Percentiles rank a stretch among this genome's conserved stretches.
These are phyloP conservation scores for Zhuqinia jingwanae DNA, from an alignment of 2,888 invertebrate genomes.

Conservation along the genomic window DNA sequence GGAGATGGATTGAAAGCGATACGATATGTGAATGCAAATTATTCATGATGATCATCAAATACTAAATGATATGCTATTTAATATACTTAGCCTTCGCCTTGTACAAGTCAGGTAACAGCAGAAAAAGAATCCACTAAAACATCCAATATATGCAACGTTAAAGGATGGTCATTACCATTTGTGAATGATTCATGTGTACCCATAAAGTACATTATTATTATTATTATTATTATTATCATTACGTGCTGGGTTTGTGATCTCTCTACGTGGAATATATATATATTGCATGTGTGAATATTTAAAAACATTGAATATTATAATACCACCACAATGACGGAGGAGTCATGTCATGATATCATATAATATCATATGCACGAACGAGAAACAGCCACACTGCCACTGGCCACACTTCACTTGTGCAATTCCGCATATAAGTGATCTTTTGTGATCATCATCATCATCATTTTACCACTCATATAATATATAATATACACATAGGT, in stretches of 20 bases:
- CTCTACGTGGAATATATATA: slow-evolving; percentile 11
- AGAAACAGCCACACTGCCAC: slow-evolving; percentile 60
- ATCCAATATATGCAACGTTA: slow-evolving; percentile 9
- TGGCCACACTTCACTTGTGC: slow-evolving; percentile 58
- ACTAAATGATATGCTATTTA: slow-evolving; percentile 42
- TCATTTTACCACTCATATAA: slow-evolving; percentile 9
- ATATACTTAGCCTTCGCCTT: slow-evolving; percentile 51
- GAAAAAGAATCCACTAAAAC: not conserved
- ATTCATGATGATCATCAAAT: slow-evolving; percentile 46
- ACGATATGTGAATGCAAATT: slow-evolving; percentile 14
- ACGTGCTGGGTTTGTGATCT: slow-evolving; percentile 22
- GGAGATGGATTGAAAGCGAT: slow-evolving; percentile 13
- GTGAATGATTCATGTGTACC: slow-evolving; percentile 63
- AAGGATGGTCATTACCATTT: slow-evolving; percentile 63
- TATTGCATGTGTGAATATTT: slow-evolving; percentile 7
- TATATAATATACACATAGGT: not conserved
- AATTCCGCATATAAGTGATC: slow-evolving; percentile 68
- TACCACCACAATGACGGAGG: not conserved
- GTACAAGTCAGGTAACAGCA: slow-evolving; percentile 16
- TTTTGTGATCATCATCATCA: slow-evolving; percentile 26
- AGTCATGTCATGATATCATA: slow-evolving; percentile 54
- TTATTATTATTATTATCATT: slow-evolving; percentile 43
- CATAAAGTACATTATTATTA: slow-evolving; percentile 18
- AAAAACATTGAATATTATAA: not conserved
- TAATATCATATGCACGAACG: slow-evolving; percentile 52